Base-by-base conservation (phyloP, 2,888 invertebrate species). In the Agonum fuliginosum region DNA sequence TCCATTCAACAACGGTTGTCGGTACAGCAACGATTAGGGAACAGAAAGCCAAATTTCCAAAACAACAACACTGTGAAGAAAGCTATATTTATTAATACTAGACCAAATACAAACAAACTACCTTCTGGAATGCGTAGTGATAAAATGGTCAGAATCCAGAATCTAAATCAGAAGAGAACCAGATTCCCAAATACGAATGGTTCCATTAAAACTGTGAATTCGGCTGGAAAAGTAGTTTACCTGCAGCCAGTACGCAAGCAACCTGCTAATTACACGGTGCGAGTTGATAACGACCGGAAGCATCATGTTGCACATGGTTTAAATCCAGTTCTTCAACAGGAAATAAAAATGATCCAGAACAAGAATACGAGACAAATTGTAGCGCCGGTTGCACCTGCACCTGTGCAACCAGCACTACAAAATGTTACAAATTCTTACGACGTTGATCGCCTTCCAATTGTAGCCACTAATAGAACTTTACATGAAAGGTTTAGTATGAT, bases 401-500 rank as follows among this genome's bases (percentile, higher is more conserved):
- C 24, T 1, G 30, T 20, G 20, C 48, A 27, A 30, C 54, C 17
- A 27, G 20, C 19, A 8, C 43, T 58, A 58, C n/a, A 20, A 20
- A n/a, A 43, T 19, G 14, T 17, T 19, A 20, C 58, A 0, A 48
- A 37, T 58, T 22, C 4, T 62, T 30, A 41, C 24, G 24, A 41
- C 8, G 48, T 65, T 0, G 58, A 77, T 19, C 20, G 77, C 22
- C 30, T 77, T n/a, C 70, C 58, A 2, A 77, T 54, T 10, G 70
- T 58, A 14, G 70, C 77, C 2, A 77, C 77, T 2, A 30, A 14
- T 3, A 3, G 41, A 22, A 77, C 77, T 5, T n/a, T 77, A 19
- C 51, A 77, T 41, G 77, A 77, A 24, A 37, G 77, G 43, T 77
- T 77, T 24, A 77, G 77, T 70, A 27, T 27, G 41, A 67, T 67